Base-by-base conservation (phyloP, 2,113 vertebrate species). In the Felis chaus region DNA sequence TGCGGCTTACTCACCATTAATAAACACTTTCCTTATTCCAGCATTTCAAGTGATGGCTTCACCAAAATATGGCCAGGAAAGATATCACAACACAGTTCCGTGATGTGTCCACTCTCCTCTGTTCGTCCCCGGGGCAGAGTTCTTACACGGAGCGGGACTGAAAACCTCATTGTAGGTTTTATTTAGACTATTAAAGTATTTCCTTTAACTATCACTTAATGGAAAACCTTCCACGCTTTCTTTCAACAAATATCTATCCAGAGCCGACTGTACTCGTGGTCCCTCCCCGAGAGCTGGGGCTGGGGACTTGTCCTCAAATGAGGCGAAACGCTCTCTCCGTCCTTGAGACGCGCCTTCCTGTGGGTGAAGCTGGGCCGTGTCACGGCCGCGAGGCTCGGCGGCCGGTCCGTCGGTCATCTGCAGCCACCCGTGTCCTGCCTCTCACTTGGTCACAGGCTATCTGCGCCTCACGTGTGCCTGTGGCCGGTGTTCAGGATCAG, bases 351-450 rank as follows among this genome's bases (percentile, higher is more conserved):
- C 14, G 1, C 45, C 1, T 10, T 11, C 15, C 0, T 0, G 21
- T 0, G 87, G 23, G 4, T 0, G 1, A 6, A 33, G 12, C 31
- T 0, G 0, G 29, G 41, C n/a, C 0, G 14, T 1, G 7, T 4
- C 33, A 0, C 0, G 10, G 7, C 33, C 21, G 0, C 0, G 18
- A 0, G 27, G 33, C 21, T 15, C 0, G 1, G 5, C 0, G 0
- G 0, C 74, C 9, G 0, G 0, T 1, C 23, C 15, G 18, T 18
- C 69, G 0, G 0, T 13, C 2, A 0, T 0, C 15, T 2, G 15
- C 21, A 0, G 0, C 4, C 4, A 0, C 1, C 6, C 48, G 1
- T 1, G 5, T 12, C 71, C 27, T 6, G 0, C 5, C 1, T 15
- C 33, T 31, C 25, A 0, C 0, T 0, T 2, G 3, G 55, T 14